Percentiles rank a stretch among this genome's conserved stretches.
Conservation (phyloP, 2,113 vertebrate genomes). For the Agelaius phoeniceus region DNA sequence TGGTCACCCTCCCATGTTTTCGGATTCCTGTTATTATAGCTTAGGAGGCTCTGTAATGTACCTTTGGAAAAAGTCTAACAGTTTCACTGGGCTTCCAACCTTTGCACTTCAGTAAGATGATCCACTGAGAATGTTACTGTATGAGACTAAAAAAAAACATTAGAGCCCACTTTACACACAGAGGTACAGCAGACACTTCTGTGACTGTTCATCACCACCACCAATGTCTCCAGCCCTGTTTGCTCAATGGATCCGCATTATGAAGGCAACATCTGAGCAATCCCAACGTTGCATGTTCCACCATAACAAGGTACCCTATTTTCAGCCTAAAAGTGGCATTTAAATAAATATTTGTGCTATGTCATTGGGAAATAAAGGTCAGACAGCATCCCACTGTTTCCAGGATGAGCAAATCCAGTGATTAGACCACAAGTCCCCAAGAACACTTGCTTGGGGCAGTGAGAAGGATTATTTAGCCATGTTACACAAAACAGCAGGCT, state of each 20-base stretch:
- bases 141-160: not conserved
- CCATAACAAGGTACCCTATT: conserved; percentile 9
- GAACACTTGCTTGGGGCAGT: not conserved
- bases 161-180: not conserved
- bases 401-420: not conserved
- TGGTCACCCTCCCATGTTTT: conserved; percentile 68
- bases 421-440: not conserved
- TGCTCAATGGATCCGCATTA: not conserved
- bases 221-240: not conserved
- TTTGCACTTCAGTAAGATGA: conserved; percentile 30
- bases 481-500: not conserved
- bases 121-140: not conserved
- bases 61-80: conserved; percentile 31
- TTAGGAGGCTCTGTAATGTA: conserved; percentile 11
- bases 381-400: conserved; percentile 22
- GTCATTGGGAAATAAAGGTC: conserved; percentile 24
- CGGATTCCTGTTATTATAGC: conserved; percentile 57
- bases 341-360: conserved; percentile 46
- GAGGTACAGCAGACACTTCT: not conserved
- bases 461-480: not conserved
- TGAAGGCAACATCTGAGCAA: not conserved
- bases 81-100: conserved; percentile 11
- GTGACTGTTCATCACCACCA: not conserved
- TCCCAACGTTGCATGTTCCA: not conserved
- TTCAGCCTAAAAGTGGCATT: not conserved